Conservation (phyloP, 2,888 invertebrate genomes). For the Nomada hirtipes region DNA sequence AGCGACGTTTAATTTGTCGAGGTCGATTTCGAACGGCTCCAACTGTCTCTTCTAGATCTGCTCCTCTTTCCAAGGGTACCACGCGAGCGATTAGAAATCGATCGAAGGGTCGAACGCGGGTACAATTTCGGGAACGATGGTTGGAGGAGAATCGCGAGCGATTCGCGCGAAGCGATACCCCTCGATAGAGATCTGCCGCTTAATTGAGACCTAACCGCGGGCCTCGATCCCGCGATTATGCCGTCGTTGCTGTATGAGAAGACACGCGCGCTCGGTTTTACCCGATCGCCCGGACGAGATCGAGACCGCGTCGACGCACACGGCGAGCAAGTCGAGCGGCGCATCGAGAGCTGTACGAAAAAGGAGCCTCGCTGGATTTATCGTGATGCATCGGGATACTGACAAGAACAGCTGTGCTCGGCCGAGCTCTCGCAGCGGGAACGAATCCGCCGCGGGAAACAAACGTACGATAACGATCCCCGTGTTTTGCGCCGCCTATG, state of each 20-base stretch:
- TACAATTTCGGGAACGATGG: not conserved
- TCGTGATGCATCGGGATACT: conserved; percentile 53
- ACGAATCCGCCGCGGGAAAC: conserved; percentile 58
- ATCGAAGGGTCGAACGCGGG: not conserved
- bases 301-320: conserved; percentile 39
- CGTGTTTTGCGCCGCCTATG: conserved; percentile 53
- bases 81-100: not conserved
- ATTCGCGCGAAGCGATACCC: conserved; percentile 7
- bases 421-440: conserved; percentile 52
- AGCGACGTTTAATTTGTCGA: no score
- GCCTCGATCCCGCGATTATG: conserved; percentile 55
- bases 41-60: no score
- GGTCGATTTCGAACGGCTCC: no score
- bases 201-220: conserved; percentile 60
- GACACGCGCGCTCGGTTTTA: conserved; percentile 52
- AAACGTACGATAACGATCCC: conserved; percentile 58
- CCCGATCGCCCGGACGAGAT: conserved; percentile 36
- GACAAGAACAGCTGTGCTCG: conserved; percentile 60
- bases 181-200: conserved; percentile 47
- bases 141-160: conserved; percentile 31
- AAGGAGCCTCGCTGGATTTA: conserved; percentile 65
- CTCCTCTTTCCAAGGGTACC: no score
- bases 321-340: conserved; percentile 23
- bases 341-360: conserved; percentile 52
- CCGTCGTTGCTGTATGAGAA: conserved; percentile 44